Base-by-base conservation (phyloP, 2,113 vertebrate genomes). In the Narcine bancroftii region DNA sequence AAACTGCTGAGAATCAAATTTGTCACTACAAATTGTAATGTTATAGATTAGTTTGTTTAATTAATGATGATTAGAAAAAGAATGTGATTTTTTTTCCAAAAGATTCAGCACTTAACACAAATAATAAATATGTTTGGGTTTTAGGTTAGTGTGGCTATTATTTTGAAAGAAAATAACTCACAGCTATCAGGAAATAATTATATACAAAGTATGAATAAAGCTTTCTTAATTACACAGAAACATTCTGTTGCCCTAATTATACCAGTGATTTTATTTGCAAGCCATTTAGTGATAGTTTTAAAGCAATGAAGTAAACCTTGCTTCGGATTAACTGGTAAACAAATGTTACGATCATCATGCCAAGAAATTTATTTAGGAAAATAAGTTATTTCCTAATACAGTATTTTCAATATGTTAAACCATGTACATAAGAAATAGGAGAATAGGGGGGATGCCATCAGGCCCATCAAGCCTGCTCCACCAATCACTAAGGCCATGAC, bases 281-380 rank as follows among this genome's bases (percentile, higher is more conserved):
- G 94, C 93, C 93, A 92, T 36, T 93, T 93, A 94, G 92, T 94
- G 94, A 94, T 94, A 94, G 63, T 94, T 94, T 93, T 92, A 93
- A 0, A 95, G 95, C 94, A 93, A 93, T 95, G 94, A 95, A 95
- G 95, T 94, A 69, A 26, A 69, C 24, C 96, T 95, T 94, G 94
- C 93, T 93, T 93, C 94, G 95, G 94, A 36, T 93, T 94, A 93
- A 95, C 93, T 95, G 93, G 94, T 94, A 94, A 96, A 94, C 95
- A 94, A 95, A 96, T 96, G 97, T 96, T 94, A 95, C 95, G 94
- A 95, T 93, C 94, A 94, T 93, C 94, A 94, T 95, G 94, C 95
- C 94, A 96, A 95, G 95, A 93, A 94, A 96, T 95, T 94, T 96
- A 95, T 97, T 96, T 97, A 94, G 94, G 95, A 95, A 93, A 95